A percentile compares a stretch with the other conserved stretches of the same genome.
These are phyloP conservation scores for Sterna hirundo DNA, from an alignment of 2,113 vertebrate species.

Conservation along the genomic window DNA sequence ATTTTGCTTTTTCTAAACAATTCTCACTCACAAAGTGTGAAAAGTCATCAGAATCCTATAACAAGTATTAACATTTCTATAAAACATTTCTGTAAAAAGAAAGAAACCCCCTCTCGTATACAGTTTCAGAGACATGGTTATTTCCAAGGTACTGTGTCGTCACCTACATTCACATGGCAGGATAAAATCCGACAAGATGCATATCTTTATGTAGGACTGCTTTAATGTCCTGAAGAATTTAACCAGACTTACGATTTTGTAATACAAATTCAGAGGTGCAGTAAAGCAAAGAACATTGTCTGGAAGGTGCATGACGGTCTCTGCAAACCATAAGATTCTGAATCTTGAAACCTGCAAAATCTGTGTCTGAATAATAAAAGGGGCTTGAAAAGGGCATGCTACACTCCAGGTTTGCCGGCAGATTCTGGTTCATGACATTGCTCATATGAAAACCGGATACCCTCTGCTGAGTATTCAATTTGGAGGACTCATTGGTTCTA, in stretches of 20 bases:
- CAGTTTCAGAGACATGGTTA: not conserved
- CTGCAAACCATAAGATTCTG: not conserved
- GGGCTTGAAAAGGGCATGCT: not conserved
- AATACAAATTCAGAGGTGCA: not conserved
- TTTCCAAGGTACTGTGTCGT: not conserved
- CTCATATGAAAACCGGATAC: not conserved
- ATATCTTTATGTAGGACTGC: not conserved
- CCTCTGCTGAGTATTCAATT: not conserved
- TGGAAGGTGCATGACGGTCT: not conserved
- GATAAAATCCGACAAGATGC: not conserved
- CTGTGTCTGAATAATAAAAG: not conserved
- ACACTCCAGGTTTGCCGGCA: not conserved
- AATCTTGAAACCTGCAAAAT: not conserved
- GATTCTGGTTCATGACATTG: not conserved
- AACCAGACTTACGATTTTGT: not conserved
- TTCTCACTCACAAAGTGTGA: not conserved
- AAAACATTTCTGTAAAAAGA: not conserved
- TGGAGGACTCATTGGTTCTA: not conserved
- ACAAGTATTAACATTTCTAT: not conserved
- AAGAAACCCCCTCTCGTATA: accelerated
- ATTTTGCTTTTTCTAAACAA: not conserved
- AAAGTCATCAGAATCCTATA: not conserved
- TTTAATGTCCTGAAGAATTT: not conserved
- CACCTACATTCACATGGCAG: not conserved
- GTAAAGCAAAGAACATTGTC: not conserved